Percentiles rank a stretch among this genome's conserved stretches.
These are phyloP conservation scores for Urechis unicinctus DNA, from an alignment of 2,888 invertebrate species.

Conservation along the genomic window DNA sequence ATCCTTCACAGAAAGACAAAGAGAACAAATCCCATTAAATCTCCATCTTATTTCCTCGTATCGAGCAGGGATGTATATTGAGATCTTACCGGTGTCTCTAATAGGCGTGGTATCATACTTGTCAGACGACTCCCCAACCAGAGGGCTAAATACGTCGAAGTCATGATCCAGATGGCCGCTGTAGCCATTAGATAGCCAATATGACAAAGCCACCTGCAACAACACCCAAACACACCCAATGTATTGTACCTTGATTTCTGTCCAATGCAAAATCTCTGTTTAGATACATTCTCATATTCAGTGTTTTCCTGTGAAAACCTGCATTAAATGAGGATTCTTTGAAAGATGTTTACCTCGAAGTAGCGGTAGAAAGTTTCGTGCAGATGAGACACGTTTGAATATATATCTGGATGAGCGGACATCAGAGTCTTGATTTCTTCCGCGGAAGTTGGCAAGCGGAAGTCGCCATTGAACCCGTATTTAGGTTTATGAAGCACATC, in stretches of 20 bases:
- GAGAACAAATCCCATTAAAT: too few relatives aligned
- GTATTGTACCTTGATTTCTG: too few relatives aligned
- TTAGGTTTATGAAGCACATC: background rate
- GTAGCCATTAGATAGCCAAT: background rate
- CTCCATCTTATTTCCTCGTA: too few relatives aligned
- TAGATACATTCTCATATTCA: too few relatives aligned
- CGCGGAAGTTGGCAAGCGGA: background rate
- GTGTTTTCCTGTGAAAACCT: too few relatives aligned
- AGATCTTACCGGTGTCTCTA: background rate
- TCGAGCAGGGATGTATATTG: too few relatives aligned
- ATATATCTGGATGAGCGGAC: background rate
- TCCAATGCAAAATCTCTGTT: too few relatives aligned
- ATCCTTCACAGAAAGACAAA: too few relatives aligned
- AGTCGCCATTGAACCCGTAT: background rate
- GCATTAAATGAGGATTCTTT: too few relatives aligned
- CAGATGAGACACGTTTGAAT: background rate
- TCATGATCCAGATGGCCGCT: background rate
- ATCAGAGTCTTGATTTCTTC: background rate
- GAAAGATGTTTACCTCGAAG: background rate
- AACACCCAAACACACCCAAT: background rate
- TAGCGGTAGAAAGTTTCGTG: background rate
- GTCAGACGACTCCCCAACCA: background rate
- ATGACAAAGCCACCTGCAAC: background rate
- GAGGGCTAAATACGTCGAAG: background rate
- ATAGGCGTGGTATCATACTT: background rate